Conservation (phyloP, 2,888 invertebrate species). For the Stegophylla sp. region DNA sequence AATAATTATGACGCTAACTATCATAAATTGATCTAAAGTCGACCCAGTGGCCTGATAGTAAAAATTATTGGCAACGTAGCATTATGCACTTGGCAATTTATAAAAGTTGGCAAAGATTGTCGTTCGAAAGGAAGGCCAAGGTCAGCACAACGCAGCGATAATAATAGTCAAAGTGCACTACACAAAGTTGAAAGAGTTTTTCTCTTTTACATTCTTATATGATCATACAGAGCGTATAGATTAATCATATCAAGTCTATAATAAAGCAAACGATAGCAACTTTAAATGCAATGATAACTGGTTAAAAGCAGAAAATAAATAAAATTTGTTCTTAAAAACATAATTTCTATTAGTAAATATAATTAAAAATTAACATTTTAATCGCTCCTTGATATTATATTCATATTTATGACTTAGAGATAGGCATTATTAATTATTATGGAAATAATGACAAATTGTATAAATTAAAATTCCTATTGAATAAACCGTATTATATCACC, state of each 20-base stretch:
- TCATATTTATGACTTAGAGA: not conserved
- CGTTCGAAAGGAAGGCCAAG: conserved; percentile 56
- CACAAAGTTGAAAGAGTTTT: conserved; percentile 22
- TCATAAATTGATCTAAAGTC: conserved; percentile 36
- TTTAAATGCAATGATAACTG: not conserved
- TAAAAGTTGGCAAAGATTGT: conserved; percentile 54
- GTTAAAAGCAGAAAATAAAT: not conserved
- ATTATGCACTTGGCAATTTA: conserved; percentile 50
- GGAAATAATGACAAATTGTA: not conserved
- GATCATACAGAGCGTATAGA: conserved; percentile 18
- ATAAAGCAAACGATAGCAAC: not conserved
- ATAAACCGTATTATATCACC: not conserved
- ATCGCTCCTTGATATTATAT: not conserved
- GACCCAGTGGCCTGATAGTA: conserved; percentile 20
- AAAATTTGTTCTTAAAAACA: not conserved
- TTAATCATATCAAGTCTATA: not conserved
- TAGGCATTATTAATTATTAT: not conserved
- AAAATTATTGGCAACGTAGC: conserved; percentile 49
- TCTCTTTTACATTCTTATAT: not conserved
- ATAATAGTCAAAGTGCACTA: conserved; percentile 55
- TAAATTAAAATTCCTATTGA: not conserved
- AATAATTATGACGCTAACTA: not conserved
- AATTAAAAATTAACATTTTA: not conserved
- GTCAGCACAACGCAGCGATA: conserved; percentile 43
- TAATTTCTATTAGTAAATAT: not conserved